Evolutionary conservation across 2,113 vertebrate genomes (phyloP).

Genomic region (Sapajus apella): DNA sequence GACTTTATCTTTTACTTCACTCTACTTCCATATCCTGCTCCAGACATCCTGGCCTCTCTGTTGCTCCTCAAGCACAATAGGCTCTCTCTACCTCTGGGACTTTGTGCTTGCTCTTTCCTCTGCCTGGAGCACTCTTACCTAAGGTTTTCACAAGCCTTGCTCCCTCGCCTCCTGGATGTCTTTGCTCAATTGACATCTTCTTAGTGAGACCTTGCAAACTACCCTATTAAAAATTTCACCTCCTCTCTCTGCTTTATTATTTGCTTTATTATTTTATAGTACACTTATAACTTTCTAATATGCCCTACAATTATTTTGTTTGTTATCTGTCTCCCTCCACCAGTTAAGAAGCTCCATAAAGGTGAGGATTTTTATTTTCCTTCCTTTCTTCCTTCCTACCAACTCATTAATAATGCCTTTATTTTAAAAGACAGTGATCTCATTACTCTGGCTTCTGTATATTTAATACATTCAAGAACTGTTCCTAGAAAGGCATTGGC

Average conservation of each 20-base stretch:
- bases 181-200: background rate
- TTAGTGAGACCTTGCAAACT: background rate
- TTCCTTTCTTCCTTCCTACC: background rate
- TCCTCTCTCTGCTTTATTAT: background rate
- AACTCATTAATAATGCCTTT: background rate
- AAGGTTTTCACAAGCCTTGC: background rate
- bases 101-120: background rate
- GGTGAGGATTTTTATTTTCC: background rate
- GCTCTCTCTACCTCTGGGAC: fast-evolving
- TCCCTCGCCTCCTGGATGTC: background rate
- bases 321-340: background rate
- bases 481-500: background rate
- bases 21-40: background rate
- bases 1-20: background rate
- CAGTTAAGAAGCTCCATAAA: background rate
- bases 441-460: background rate
- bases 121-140: background rate
- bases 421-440: background rate
- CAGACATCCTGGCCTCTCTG: background rate
- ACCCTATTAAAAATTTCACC: background rate
- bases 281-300: background rate
- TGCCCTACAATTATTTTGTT: background rate
- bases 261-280: background rate
- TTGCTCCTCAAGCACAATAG: background rate
- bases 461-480: background rate